Evolutionary conservation across 2,888 invertebrate genomes (phyloP).

Genomic region (Cerastis rubricosa): DNA sequence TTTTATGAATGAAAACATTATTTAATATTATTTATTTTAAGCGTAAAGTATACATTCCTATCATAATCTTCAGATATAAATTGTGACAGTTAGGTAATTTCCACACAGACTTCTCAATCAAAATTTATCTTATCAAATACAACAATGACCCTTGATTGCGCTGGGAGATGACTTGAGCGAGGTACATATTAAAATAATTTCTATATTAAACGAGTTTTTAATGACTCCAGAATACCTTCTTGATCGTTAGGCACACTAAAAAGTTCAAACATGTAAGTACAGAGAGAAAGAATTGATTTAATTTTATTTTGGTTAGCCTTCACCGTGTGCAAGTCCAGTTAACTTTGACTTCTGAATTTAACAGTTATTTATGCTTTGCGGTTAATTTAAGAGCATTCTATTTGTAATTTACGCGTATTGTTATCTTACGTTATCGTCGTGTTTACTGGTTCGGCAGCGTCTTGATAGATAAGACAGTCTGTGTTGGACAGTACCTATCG

Average conservation of each 20-base stretch:
- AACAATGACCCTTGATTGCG: conserved; percentile 76
- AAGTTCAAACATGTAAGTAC: background rate
- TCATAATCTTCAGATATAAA: conserved; percentile 44
- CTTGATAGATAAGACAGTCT: conserved; percentile 78
- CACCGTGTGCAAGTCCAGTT: background rate
- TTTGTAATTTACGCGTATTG: conserved; percentile 56
- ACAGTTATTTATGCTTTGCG: conserved; percentile 27
- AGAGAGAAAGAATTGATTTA: conserved; percentile 23
- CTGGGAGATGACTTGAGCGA: conserved; percentile 47
- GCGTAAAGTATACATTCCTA: conserved; percentile 33
- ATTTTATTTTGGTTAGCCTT: conserved; percentile 17
- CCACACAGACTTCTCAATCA: conserved; percentile 65
- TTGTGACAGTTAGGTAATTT: conserved; percentile 53
- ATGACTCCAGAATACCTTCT: conserved; percentile 36
- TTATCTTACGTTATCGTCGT: conserved; percentile 76
- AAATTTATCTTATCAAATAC: conserved; percentile 77
- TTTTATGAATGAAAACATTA: conserved; percentile 58
- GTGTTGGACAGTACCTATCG: conserved; percentile 42
- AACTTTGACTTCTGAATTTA: conserved; percentile 12
- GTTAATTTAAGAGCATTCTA: conserved; percentile 49
- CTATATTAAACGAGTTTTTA: conserved; percentile 41
- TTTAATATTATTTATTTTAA: conserved; percentile 18
- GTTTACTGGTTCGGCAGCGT: conserved; percentile 84
- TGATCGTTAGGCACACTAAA: conserved; percentile 4
- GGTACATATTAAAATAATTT: conserved; percentile 34